These are phyloP conservation scores for Triplophysa yarkandensis DNA, from an alignment of 2,797 vertebrate species.

Conservation along the genomic window DNA sequence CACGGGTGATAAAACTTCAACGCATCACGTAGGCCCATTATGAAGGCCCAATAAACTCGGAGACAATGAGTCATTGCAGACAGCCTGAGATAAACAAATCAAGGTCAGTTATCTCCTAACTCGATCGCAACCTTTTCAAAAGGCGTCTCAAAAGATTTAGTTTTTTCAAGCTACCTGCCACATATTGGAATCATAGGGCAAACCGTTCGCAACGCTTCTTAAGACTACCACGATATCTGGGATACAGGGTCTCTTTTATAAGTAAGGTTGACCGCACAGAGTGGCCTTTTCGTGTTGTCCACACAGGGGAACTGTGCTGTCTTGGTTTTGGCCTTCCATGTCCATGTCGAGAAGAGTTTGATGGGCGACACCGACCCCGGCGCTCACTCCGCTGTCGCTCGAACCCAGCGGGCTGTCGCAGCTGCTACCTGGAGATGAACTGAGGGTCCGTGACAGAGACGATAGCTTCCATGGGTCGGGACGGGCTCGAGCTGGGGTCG, in stretches of 20 bases:
- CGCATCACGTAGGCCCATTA: neutral
- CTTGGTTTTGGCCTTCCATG: conserved; percentile 85
- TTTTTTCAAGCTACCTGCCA: conserved; percentile 21
- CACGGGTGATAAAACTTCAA: conserved; percentile 3
- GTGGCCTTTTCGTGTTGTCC: conserved; percentile 65
- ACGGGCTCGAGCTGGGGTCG: conserved; percentile 76
- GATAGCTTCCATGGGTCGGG: conserved; percentile 86
- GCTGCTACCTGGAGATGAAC: conserved; percentile 83
- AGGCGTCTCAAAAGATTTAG: conserved; percentile 15
- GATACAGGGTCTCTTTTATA: conserved; percentile 53
- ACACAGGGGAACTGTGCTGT: conserved; percentile 84
- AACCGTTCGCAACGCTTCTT: conserved; percentile 1
- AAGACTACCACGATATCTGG: neutral
- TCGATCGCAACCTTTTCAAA: conserved; percentile 9
- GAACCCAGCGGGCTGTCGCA: conserved; percentile 79
- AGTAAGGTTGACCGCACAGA: conserved; percentile 73
- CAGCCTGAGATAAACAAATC: conserved; percentile 24
- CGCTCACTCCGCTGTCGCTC: conserved; percentile 65
- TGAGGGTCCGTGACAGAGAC: conserved; percentile 81
- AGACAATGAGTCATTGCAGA: conserved; percentile 35
- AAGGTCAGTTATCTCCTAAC: conserved; percentile 12
- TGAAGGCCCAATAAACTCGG: conserved; percentile 23
- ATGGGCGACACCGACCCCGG: conserved; percentile 51
- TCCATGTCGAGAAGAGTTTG: conserved; percentile 89
- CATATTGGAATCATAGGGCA: neutral